Conservation (phyloP, 2,888 invertebrate species). For the Idaea straminata region DNA sequence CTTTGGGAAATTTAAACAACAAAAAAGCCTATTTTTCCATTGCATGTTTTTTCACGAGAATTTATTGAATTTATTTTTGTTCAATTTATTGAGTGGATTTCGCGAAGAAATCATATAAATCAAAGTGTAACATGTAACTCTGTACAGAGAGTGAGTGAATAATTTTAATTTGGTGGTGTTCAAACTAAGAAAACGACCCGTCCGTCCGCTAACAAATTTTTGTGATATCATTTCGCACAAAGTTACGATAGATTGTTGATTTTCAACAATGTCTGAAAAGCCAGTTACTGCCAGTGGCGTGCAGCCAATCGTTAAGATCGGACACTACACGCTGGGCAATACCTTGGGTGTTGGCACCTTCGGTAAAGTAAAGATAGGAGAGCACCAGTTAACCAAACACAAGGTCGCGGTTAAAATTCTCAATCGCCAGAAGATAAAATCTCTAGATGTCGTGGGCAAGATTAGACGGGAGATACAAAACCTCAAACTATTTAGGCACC, state of each 20-base stretch:
- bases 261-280: conserved; percentile 53
- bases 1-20: background rate
- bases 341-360: conserved; percentile 98
- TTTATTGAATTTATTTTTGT: background rate
- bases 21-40: background rate
- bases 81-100: background rate
- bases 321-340: conserved; percentile 95
- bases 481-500: conserved; percentile 98
- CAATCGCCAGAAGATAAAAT: conserved; percentile 99
- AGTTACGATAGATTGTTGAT: conserved; percentile 11
- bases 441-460: conserved; percentile 99
- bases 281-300: conserved; percentile 58
- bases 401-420: conserved; percentile 99
- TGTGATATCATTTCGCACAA: conserved; percentile 2
- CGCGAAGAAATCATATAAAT: background rate
- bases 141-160: conserved; percentile 4
- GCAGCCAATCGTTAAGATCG: conserved; percentile 95
- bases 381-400: conserved; percentile 98
- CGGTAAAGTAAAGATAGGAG: conserved; percentile 99
- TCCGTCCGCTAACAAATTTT: conserved; percentile 18
- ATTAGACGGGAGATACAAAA: conserved; percentile 99
- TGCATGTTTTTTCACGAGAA: background rate
- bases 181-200: conserved; percentile 10
- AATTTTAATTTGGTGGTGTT: background rate
- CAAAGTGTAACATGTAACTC: conserved; percentile 17